Evolutionary conservation across 2,888 invertebrate species (phyloP), one percentile per base, ranked within the genome.

Genomic region (Lithophane socia): DNA sequence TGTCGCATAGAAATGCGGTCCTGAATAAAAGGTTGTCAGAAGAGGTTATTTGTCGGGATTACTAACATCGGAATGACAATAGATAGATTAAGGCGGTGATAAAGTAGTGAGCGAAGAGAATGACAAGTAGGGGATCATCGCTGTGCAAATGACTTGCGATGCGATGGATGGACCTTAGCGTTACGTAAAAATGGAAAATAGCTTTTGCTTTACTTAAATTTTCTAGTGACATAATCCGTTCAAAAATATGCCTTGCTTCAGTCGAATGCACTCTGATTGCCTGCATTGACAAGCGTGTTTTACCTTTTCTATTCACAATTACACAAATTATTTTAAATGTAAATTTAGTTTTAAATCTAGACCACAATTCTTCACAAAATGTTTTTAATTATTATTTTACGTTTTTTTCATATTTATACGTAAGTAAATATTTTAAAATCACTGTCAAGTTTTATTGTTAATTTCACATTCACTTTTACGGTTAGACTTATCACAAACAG

Each of bases 111-210:
- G 78, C 76, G 81, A 70, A 80, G 75, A 82, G 84, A 86, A 89
- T 85, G 84, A 84, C 76, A 88, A 88, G 85, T 87, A 87, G 84
- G 75, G 84, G 86, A 83, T 87, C 81, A 87, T 82, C 67, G 71
- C 71, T 77, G 82, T 75, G 82, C 81, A 82, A 77, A 86, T 72
- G 74, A 75, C 79, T 73, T 76, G 71, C 64, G 66, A 79, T 73
- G 73, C 71, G 66, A 77, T 78, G 72, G 64, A 82, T 77, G 52
- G 47, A 61, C 60, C 64, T 18, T 72, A 75, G 66, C 61, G 68
- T 81, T 75, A 73, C 61, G 61, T 80, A 76, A 79, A 87, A 82
- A 79, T 75, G 49, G 29, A 74, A 64, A 78, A 67, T 24, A 79
- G 54, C 42, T 47, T 75, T 58, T 9, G 1, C 8, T 42, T 29